These are phyloP conservation scores for Alcedo atthis DNA, from an alignment of 2,797 vertebrate genomes.

Conservation along the genomic window DNA sequence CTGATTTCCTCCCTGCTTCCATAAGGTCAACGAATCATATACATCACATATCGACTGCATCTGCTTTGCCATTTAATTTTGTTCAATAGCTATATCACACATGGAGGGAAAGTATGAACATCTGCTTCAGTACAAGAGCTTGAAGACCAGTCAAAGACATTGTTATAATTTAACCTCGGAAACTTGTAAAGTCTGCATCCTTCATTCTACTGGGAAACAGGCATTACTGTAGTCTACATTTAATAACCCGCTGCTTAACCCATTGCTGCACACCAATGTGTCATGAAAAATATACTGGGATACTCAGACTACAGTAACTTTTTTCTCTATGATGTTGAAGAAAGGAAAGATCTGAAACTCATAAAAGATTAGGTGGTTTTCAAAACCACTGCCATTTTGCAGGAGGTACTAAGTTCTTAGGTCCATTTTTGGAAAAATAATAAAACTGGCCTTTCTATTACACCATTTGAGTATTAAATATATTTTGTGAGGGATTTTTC, in stretches of 20 bases:
- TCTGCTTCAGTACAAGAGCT: conserved; percentile 24
- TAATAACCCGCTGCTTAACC: not conserved
- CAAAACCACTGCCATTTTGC: not conserved
- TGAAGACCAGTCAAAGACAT: conserved; percentile 40
- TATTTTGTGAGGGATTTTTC: conserved; percentile 15
- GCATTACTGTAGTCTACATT: conserved; percentile 2
- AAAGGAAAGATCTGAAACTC: not conserved
- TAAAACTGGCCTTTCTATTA: conserved; percentile 11
- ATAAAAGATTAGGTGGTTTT: not conserved
- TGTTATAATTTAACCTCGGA: conserved; percentile 30
- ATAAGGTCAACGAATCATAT: not conserved
- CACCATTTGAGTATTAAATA: conserved; percentile 10
- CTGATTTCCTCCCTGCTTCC: conserved; percentile 45
- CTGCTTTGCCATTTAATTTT: conserved; percentile 55
- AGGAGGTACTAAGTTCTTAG: conserved; percentile 3
- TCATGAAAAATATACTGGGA: not conserved
- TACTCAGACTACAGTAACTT: conserved; percentile 8
- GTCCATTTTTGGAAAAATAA: conserved; percentile 31
- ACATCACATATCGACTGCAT: not conserved
- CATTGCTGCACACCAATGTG: not conserved
- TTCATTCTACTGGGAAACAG: conserved; percentile 17
- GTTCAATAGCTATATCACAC: conserved; percentile 21
- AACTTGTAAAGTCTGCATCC: conserved; percentile 29
- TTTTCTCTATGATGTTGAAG: not conserved
- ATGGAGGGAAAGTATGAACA: conserved; percentile 47